Evolutionary conservation across 2,113 vertebrate genomes (phyloP).

Genomic region (Menidia beryllina): DNA sequence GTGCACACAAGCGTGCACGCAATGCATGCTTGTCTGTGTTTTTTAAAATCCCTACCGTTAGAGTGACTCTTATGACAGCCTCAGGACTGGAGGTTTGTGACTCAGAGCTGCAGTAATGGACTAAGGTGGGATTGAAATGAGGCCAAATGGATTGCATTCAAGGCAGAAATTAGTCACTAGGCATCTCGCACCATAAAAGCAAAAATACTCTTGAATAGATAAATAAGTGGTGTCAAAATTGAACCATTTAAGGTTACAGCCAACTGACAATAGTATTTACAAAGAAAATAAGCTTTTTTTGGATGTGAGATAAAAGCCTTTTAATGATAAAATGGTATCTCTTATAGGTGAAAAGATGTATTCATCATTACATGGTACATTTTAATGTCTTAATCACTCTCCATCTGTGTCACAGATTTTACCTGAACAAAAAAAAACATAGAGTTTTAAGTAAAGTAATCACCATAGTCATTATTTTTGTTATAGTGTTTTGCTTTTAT

Average conservation of each 20-base stretch:
- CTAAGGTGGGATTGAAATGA: conserved; percentile 48
- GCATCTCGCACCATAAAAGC: conserved; percentile 32
- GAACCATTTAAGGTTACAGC: conserved; percentile 30
- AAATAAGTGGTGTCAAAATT: conserved; percentile 48
- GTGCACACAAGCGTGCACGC: conserved; percentile 14
- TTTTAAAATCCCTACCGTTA: conserved; percentile 27
- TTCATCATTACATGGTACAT: conserved; percentile 8
- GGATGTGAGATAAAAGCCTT: not conserved
- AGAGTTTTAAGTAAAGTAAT: conserved; percentile 13
- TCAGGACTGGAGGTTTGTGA: conserved; percentile 71
- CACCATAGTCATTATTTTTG: not conserved
- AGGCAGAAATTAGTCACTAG: conserved; percentile 68
- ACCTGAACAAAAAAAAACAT: conserved; percentile 19
- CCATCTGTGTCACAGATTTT: conserved; percentile 25
- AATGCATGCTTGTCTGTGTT: conserved; percentile 36
- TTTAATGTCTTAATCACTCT: conserved; percentile 14
- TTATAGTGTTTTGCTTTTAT: conserved; percentile 33
- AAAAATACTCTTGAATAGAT: conserved; percentile 38
- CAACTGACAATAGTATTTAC: not conserved
- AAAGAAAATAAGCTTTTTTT: not conserved
- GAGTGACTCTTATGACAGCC: conserved; percentile 61
- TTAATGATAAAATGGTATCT: conserved; percentile 11
- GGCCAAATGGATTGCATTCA: conserved; percentile 68
- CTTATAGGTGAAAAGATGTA: not conserved
- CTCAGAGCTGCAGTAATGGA: conserved; percentile 69